Evolutionary conservation across 2,797 vertebrate genomes (phyloP).

Genomic region (Dendrocincla fuliginosa): DNA sequence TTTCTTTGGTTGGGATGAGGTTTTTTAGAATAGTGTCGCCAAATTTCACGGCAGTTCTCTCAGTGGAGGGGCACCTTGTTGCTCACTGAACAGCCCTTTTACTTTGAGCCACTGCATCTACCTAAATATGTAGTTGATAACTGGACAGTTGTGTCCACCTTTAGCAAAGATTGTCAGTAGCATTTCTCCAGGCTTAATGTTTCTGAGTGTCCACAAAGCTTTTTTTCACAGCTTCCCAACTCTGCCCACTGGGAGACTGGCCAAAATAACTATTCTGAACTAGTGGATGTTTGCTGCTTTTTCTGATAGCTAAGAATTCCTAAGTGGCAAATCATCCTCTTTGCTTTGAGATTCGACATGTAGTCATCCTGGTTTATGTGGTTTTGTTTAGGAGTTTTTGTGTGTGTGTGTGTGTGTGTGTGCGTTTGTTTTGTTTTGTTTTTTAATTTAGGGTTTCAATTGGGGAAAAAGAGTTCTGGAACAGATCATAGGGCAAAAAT

Average conservation of each 20-base stretch:
- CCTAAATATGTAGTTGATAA: accelerated
- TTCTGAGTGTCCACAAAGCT: background rate
- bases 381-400: background rate
- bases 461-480: background rate
- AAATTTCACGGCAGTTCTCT: background rate
- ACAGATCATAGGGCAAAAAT: background rate
- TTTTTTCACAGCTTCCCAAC: background rate
- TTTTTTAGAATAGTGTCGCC: background rate
- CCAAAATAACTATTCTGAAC: background rate
- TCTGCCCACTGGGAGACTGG: background rate
- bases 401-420: background rate
- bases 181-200: background rate
- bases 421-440: background rate
- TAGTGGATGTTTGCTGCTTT: background rate
- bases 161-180: background rate
- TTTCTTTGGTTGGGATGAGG: background rate
- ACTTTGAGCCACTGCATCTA: background rate
- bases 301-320: background rate
- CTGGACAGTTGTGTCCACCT: background rate
- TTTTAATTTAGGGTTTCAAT: background rate
- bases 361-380: background rate
- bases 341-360: background rate
- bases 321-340: background rate
- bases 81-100: background rate
- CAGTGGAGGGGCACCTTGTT: background rate